phyloP scores from a whole-genome alignment of 2,888 invertebrate genomes.

The Pterostichus madidus region DNA sequence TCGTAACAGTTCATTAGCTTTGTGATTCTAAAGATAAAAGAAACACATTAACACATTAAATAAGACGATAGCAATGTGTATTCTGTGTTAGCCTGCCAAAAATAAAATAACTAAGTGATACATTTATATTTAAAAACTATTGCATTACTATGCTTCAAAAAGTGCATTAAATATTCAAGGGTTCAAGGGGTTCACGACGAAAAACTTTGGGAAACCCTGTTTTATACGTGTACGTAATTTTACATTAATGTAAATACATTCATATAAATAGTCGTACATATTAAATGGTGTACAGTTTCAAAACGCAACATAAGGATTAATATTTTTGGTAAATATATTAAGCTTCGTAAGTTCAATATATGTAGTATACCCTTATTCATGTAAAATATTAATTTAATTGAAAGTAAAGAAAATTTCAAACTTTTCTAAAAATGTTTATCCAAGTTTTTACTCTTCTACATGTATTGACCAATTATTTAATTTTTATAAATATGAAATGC shows the following conservation, averaged over 20 bases:
- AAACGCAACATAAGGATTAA: slow-evolving; percentile 41
- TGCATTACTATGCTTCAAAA: neutral
- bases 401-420: no score
- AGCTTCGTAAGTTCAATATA: neutral
- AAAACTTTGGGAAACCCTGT: slow-evolving; percentile 21
- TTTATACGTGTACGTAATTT: slow-evolving; percentile 47
- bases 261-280: slow-evolving; percentile 44
- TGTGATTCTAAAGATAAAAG: no score
- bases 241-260: slow-evolving; percentile 46
- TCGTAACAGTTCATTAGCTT: no score
- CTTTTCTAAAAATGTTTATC: no score
- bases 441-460: no score
- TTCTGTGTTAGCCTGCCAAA: no score
- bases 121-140: slow-evolving; percentile 1
- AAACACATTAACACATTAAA: no score
- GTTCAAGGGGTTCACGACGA: neutral
- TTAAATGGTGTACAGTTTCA: slow-evolving; percentile 46
- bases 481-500: no score
- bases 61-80: no score
- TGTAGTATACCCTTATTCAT: slow-evolving; percentile 9
- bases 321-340: slow-evolving; percentile 19
- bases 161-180: neutral
- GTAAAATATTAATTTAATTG: neutral
- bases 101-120: neutral
- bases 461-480: no score